Evolutionary conservation across 2,888 invertebrate genomes (phyloP), one percentile per base, ranked within the genome.

Genomic region (Athetis lepigone): DNA sequence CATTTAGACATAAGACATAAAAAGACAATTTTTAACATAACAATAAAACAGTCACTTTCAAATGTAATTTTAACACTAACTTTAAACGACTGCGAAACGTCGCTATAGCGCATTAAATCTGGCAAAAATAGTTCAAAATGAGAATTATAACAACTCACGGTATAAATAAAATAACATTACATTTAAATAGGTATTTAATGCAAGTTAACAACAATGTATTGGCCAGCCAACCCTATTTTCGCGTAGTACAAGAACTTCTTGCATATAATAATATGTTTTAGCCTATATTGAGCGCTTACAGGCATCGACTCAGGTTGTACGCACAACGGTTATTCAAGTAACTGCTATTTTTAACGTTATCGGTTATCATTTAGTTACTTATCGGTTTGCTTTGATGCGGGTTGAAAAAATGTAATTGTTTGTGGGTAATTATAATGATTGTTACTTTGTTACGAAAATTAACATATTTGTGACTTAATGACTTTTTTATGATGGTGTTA

Each of bases 231-330:
- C 94, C 93, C 94, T 94, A 94, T 86, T 83, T 88, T 89, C 87
- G 89, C 93, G 90, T 94, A 93, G 93, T 94, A 93, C 92, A 94
- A 94, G 95, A 94, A 94, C 94, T 91, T 93, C 94, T 93, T 93
- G 95, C 95, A 94, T 94, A 95, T 94, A 95, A 95, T 95, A 94
- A 94, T 94, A 94, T 94, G 93, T 93, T 94, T 94, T 95, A 94
- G 91, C 92, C 92, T 95, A 94, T 94, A 95, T 94, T 89, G 93
- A 92, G 91, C 91, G 91, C 91, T 90, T 89, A 89, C 88, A 89
- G 87, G 88, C 89, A 85, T 82, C 58, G 71, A 57, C 78, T 59
- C 50, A 82, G 80, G 71, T 66, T 85, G 85, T 84, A 85, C 86
- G 50, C 66, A 86, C 74, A 79, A 75, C 77, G 70, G 80, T 72